Conservation (phyloP, 1,140 invertebrate species). For the Drosophila miranda region DNA sequence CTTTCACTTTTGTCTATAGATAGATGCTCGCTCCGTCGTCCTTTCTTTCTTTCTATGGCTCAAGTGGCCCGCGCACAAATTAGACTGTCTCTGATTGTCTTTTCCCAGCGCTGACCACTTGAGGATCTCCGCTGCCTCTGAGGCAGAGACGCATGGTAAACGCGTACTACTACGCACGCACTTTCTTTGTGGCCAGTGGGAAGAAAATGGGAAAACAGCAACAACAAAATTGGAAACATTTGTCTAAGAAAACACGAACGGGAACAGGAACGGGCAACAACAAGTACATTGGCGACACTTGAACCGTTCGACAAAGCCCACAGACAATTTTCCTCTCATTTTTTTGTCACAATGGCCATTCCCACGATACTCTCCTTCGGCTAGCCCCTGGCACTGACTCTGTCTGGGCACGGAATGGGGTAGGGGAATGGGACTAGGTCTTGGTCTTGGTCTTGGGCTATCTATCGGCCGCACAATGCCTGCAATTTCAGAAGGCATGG, state of each 20-base stretch:
- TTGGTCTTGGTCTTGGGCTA: conserved; percentile 31
- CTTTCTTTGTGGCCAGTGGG: conserved; percentile 68
- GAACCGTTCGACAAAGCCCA: conserved; percentile 61
- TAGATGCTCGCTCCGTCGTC: conserved; percentile 25
- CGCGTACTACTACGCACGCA: conserved; percentile 58
- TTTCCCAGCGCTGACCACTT: conserved; percentile 73
- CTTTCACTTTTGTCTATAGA: conserved; percentile 44
- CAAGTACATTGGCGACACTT: conserved; percentile 66
- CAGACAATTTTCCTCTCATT: conserved; percentile 47
- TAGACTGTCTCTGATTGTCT: conserved; percentile 58
- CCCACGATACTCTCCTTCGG: conserved; percentile 75
- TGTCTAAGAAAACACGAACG: conserved; percentile 65
- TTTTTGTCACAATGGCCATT: conserved; percentile 71
- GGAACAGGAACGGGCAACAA: conserved; percentile 6
- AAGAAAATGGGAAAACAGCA: conserved; percentile 26
- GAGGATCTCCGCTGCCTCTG: conserved; percentile 33
- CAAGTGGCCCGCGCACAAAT: conserved; percentile 75
- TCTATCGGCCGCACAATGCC: conserved; percentile 51
- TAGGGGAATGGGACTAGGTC: not conserved
- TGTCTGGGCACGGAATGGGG: conserved; percentile 4
- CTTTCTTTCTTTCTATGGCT: conserved; percentile 53
- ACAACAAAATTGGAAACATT: conserved; percentile 67
- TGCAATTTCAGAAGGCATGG: conserved; percentile 37
- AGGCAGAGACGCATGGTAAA: conserved; percentile 62
- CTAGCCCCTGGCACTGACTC: not conserved